phyloP scores from a whole-genome alignment of 2,888 invertebrate genomes.

The Eristalis arbustorum region DNA sequence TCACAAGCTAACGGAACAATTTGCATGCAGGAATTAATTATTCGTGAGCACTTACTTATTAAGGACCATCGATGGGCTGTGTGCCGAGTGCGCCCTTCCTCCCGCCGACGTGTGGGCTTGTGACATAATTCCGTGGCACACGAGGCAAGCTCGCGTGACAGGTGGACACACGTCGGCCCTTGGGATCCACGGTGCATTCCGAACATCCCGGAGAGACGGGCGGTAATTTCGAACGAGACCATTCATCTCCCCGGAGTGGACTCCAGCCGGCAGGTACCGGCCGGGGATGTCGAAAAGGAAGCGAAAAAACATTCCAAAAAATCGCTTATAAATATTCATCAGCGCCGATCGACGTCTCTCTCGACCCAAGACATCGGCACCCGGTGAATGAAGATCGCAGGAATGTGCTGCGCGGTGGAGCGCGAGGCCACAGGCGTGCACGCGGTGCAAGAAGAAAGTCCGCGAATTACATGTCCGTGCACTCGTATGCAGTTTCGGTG shows the following conservation, averaged over 20 bases:
- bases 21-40: conserved; percentile 62
- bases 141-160: conserved; percentile 25
- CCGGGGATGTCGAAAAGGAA: background rate
- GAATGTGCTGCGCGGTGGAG: conserved; percentile 43
- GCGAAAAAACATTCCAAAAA: conserved; percentile 4
- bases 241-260: conserved; percentile 35
- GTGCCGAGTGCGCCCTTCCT: background rate
- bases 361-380: conserved; percentile 37
- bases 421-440: conserved; percentile 24
- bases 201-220: background rate
- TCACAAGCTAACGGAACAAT: conserved; percentile 53
- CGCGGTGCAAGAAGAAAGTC: conserved; percentile 44
- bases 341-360: background rate
- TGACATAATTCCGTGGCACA: conserved; percentile 48
- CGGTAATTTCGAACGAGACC: conserved; percentile 38
- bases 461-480: conserved; percentile 28
- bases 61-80: conserved; percentile 36
- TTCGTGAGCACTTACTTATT: conserved; percentile 51
- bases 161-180: conserved; percentile 5
- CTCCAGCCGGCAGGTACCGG: conserved; percentile 3
- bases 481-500: conserved; percentile 21
- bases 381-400: conserved; percentile 60
- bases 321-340: conserved; percentile 31
- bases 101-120: conserved; percentile 7
- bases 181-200: background rate